Conservation (phyloP, 1,140 invertebrate genomes). For the Euwallacea similis region DNA sequence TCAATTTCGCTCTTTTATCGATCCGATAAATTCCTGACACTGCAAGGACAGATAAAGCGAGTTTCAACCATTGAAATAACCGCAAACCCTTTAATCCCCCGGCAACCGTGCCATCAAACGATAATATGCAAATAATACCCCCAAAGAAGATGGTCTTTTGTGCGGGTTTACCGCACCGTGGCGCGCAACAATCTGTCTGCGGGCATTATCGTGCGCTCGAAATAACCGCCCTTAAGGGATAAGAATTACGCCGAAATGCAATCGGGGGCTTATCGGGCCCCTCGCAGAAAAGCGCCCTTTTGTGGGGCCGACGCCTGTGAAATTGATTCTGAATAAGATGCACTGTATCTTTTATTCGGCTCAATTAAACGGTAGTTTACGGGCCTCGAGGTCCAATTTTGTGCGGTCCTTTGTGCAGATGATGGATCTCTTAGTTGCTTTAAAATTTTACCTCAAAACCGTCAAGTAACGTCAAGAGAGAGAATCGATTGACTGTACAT, state of each 20-base stretch:
- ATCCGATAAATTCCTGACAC: too few relatives aligned
- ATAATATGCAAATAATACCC: conserved; percentile 7
- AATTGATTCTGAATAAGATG: conserved; percentile 34
- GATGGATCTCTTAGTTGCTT: too few relatives aligned
- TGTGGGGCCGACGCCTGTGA: conserved; percentile 30
- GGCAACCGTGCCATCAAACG: not conserved
- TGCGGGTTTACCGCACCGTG: too few relatives aligned
- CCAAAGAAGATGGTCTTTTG: not conserved
- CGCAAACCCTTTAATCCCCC: not conserved
- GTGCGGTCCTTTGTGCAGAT: too few relatives aligned
- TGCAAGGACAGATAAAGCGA: too few relatives aligned
- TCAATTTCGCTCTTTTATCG: too few relatives aligned
- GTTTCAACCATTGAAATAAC: too few relatives aligned
- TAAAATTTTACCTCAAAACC: too few relatives aligned
- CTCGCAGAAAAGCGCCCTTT: conserved; percentile 14
- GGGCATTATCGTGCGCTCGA: conserved; percentile 26
- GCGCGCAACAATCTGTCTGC: conserved; percentile 8
- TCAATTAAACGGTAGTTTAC: conserved; percentile 29
- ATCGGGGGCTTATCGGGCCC: conserved; percentile 21
- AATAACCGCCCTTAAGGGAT: conserved; percentile 26
- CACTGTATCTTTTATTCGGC: conserved; percentile 28
- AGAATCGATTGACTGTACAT: not conserved
- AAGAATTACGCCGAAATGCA: conserved; percentile 12
- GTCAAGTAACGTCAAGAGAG: not conserved
- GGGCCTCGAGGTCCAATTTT: not conserved